Conservation (phyloP, 37 sponge, comb jelly and placozoan genomes). For the Halisarca cf. caerulea region DNA sequence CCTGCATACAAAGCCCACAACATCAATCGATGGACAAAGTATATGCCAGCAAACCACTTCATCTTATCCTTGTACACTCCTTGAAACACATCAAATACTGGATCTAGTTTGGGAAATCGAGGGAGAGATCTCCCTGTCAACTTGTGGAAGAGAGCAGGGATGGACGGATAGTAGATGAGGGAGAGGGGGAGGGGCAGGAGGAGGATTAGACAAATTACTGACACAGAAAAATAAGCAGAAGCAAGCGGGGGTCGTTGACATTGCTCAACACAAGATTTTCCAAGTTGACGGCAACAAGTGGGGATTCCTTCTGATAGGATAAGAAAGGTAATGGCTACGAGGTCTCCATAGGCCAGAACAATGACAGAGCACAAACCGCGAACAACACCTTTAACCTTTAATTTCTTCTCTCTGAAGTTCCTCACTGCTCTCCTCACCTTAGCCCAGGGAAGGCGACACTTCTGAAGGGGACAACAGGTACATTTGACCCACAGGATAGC, state of each 20-base stretch:
- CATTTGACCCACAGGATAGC: not conserved
- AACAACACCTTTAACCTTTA: not conserved
- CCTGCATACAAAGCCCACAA: not conserved
- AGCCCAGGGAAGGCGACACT: not conserved
- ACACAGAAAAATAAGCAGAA: not conserved
- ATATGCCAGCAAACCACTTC: not conserved
- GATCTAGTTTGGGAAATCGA: not conserved
- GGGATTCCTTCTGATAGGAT: not conserved
- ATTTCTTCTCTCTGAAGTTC: constrained; percentile 15
- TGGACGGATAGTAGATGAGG: not conserved
- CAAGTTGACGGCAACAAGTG: not conserved
- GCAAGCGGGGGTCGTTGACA: not conserved
- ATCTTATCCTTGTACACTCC: not conserved
- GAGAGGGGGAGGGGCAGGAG: not conserved
- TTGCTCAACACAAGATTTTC: not conserved
- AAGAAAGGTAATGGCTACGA: too few relatives aligned
- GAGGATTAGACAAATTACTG: not conserved
- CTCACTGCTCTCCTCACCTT: not conserved
- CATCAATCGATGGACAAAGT: not conserved
- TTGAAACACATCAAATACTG: constrained; percentile 29
- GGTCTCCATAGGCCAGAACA: not conserved
- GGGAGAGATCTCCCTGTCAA: not conserved
- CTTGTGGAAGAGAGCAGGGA: constrained; percentile 2
- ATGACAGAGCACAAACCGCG: not conserved
- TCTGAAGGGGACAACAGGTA: not conserved